Percentiles rank a stretch among this genome's conserved stretches.
These are phyloP conservation scores for Yasuhikotakia modesta DNA, from an alignment of 2,797 vertebrate species.

Conservation along the genomic window DNA sequence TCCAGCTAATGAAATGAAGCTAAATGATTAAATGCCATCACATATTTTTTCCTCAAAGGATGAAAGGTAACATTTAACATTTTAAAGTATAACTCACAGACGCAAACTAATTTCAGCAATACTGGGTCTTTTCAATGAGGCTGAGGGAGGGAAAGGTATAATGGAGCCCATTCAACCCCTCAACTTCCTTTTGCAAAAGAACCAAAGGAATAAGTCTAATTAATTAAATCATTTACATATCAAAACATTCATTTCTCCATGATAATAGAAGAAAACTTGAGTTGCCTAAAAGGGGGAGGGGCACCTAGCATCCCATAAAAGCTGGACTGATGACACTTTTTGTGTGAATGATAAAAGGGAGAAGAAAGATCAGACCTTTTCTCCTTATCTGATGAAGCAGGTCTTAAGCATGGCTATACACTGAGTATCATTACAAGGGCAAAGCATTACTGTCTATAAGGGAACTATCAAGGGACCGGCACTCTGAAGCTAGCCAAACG, in stretches of 20 bases:
- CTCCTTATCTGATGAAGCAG: slow-evolving; percentile 55
- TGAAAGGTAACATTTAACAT: slow-evolving; percentile 36
- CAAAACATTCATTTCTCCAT: slow-evolving; percentile 61
- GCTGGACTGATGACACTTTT: slow-evolving; percentile 49
- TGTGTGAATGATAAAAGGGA: slow-evolving; percentile 14
- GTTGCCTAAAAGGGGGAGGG: slow-evolving; percentile 33
- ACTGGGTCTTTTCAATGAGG: slow-evolving; percentile 46
- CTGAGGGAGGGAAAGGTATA: slow-evolving; percentile 36
- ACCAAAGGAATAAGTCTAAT: slow-evolving; percentile 57
- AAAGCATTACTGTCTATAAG: slow-evolving; percentile 48
- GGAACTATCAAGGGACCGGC: slow-evolving; percentile 35
- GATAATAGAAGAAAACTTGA: slow-evolving; percentile 50
- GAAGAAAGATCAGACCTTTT: slow-evolving; percentile 34
- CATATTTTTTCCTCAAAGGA: slow-evolving; percentile 17
- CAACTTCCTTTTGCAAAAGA: slow-evolving; percentile 43
- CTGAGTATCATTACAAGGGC: slow-evolving; percentile 56
- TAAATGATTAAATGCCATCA: slow-evolving; percentile 23
- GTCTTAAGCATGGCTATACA: slow-evolving; percentile 48
- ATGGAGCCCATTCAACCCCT: slow-evolving; percentile 52
- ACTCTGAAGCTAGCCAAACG: slow-evolving; percentile 37
- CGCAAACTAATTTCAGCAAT: slow-evolving; percentile 39
- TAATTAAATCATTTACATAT: slow-evolving; percentile 67
- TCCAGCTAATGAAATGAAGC: background rate
- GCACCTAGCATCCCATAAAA: slow-evolving; percentile 52
- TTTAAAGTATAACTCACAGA: slow-evolving; percentile 24